Evolutionary conservation across 2,113 vertebrate genomes (phyloP).

Genomic region (Donacobius atricapilla): DNA sequence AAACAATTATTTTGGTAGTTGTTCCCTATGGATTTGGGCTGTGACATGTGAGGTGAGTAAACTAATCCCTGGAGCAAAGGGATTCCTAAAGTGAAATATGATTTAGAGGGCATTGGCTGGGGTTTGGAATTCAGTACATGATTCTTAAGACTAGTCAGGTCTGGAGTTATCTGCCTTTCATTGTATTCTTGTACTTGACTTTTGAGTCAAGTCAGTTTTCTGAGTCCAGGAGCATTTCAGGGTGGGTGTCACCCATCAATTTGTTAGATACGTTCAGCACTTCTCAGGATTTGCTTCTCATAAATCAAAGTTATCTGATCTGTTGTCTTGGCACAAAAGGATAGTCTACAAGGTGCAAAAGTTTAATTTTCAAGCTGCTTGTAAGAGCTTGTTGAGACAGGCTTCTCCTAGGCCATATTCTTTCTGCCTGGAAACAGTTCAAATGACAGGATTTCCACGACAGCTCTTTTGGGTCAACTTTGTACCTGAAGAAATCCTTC

Average conservation of each 20-base stretch:
- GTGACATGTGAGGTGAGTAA: constrained; percentile 11
- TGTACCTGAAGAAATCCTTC: background rate
- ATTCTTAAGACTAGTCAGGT: background rate
- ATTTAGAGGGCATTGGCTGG: constrained; percentile 21
- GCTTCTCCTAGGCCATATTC: background rate
- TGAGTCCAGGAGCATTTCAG: background rate
- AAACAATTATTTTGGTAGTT: constrained; percentile 60
- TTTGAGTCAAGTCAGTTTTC: background rate
- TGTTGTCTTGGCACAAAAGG: background rate
- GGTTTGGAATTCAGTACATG: background rate
- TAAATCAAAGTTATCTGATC: constrained; percentile 35
- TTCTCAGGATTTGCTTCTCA: background rate
- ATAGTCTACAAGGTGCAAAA: background rate
- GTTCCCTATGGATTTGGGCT: background rate
- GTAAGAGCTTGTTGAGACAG: background rate
- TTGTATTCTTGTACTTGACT: background rate
- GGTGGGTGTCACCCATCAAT: background rate
- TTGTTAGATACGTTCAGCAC: background rate
- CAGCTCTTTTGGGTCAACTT: background rate
- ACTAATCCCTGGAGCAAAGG: constrained; percentile 31
- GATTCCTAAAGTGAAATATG: constrained; percentile 39
- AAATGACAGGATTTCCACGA: background rate
- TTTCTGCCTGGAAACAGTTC: background rate
- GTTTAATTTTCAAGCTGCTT: constrained; percentile 13
- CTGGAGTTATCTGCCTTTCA: background rate